Evolutionary conservation across 2,113 vertebrate genomes (phyloP), one percentile per base, ranked within the genome.

Genomic region (Lampris incognitus): DNA sequence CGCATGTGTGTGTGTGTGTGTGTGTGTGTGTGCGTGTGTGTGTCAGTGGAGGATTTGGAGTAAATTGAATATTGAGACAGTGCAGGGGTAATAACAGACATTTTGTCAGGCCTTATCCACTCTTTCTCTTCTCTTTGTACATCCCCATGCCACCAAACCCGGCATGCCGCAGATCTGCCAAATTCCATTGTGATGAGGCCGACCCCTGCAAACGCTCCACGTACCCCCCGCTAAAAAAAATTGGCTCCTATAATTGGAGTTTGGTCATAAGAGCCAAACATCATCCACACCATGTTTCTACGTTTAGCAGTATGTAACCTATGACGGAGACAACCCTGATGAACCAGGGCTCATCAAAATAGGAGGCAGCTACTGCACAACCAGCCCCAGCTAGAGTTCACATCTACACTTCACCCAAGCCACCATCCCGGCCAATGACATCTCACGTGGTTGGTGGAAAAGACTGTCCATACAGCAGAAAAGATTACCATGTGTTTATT

Each of bases 141-240:
- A 72, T 65, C 66, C 67, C 66, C 44, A 69, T 78, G 76, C 85
- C 84, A 90, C 73, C 74, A 52, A 60, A 72, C 76, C 65, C 48
- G 49, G 76, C 82, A 73, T 74, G 79, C 73, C 80, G 57, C 59
- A 82, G 81, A 79, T 71, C 62, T 69, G 56, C 36, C 24, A 67
- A 89, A 75, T 84, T 85, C 85, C 79, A 80, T 64, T 67, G 85
- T 77, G 79, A 67, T 87, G 82, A 92, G 79, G 70, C 55, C 51
- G 88, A 72, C 74, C 75, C 57, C 73, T 65, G 56, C 76, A 70
- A 83, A 81, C 49, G 48, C 50, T 38, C 9, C 1, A 6, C 56
- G 36, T 46, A 24, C 60, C 42, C 0, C 38, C 39, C 58, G 49
- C 41, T 55, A 74, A 6, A 46, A 48, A 24, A 52, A 42, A 71